These are phyloP conservation scores for Anabacerthia variegaticeps DNA, from an alignment of 2,797 vertebrate species.

Conservation along the genomic window DNA sequence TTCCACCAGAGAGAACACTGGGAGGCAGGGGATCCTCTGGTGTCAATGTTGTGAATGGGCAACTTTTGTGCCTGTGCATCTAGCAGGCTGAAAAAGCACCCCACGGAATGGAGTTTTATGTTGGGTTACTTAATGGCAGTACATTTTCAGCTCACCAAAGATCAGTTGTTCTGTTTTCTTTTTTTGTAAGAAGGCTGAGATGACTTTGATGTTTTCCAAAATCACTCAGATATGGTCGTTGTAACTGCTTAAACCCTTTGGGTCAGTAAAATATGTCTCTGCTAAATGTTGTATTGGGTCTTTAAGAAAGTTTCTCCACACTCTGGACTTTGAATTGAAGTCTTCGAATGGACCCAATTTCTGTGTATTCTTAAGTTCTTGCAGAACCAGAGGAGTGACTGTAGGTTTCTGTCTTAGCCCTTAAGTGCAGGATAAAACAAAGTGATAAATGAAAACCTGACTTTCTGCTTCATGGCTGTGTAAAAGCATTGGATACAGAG, in stretches of 20 bases:
- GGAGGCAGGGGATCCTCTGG: background rate
- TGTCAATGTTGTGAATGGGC: background rate
- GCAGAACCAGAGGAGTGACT: constrained; percentile 35
- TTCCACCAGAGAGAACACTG: background rate
- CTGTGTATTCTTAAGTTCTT: constrained; percentile 22
- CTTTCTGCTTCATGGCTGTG: background rate
- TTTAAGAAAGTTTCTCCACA: constrained; percentile 1
- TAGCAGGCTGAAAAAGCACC: background rate
- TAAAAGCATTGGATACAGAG: background rate
- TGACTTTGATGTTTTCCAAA: background rate
- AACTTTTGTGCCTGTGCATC: background rate
- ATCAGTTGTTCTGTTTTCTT: background rate
- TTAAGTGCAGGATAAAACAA: constrained; percentile 15
- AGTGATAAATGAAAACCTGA: constrained; percentile 31
- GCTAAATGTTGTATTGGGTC: constrained; percentile 49
- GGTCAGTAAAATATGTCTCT: constrained; percentile 46
- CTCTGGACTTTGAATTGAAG: constrained; percentile 38
- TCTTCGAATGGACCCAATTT: background rate
- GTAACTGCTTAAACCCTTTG: background rate
- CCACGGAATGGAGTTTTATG: background rate
- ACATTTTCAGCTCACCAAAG: background rate
- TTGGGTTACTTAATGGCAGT: background rate
- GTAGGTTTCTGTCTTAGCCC: background rate
- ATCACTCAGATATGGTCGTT: background rate
- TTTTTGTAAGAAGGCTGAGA: background rate